Base-by-base conservation (phyloP, 2,888 invertebrate species). In the Chrysodeixis includens region DNA sequence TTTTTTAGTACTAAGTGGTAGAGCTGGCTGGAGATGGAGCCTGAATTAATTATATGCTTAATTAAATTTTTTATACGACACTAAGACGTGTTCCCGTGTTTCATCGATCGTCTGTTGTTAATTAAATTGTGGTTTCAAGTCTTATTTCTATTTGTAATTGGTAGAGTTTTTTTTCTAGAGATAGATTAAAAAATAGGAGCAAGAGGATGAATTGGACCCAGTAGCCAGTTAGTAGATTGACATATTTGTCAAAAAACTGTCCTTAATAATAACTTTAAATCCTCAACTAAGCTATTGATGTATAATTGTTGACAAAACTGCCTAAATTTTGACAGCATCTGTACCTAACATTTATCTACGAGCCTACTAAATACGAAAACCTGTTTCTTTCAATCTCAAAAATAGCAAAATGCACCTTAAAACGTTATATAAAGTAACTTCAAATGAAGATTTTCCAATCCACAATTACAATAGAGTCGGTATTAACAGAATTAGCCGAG, bases 1-100 rank as follows among this genome's bases (percentile, higher is more conserved):
- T 76, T 77, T 79, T 79, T 73, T 69, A 59, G 30, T 62, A 51
- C 69, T 71, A 63, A 83, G 73, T 66, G 69, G 61, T 56, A 61
- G 26, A 64, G 66, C 66, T 78, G 71, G 32, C 55, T 20, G 61
- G 61, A 58, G 72, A 79, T 74, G 79, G 65, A 70, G 72, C 71
- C 63, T 74, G 82, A 81, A 83, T 82, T 72, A 78, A 83, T 83
- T 79, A 81, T 60, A 51, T 63, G 66, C 69, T 78, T 79, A 74
- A 81, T 83, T 76, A 76, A 30, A 59, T 73, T 77, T 74, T 73
- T 46, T 57, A 54, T 18, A 20, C 14, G 40, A 49, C 14, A 32
- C 22, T n/a, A 30, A 14, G 61, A 66, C 67, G 58, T 62, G 62
- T 56, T 62, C 14, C 63, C 67, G 58, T 62, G 62, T 56, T 62